phyloP scores from a whole-genome alignment of 2,797 vertebrate genomes.

The Tadarida brasiliensis region DNA sequence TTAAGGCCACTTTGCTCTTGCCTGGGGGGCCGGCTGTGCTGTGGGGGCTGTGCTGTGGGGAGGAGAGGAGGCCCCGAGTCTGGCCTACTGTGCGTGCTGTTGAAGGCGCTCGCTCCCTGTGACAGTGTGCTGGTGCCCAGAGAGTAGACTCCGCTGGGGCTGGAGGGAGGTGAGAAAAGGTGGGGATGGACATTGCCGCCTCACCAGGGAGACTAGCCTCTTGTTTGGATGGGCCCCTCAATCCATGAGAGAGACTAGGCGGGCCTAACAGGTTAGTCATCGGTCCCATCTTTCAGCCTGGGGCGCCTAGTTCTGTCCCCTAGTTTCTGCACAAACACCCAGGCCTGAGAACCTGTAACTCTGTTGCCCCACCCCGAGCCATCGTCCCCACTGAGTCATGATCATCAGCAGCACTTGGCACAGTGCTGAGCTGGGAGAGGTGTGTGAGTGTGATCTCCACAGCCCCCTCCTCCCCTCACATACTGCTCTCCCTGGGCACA shows the following conservation, averaged over 20 bases:
- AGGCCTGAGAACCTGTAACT: background rate
- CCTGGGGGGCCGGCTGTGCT: background rate
- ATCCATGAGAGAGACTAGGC: background rate
- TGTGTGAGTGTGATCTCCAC: no score
- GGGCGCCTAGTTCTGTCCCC: background rate
- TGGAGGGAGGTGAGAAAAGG: background rate
- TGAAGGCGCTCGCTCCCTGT: background rate
- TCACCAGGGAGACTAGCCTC: background rate
- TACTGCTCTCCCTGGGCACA: background rate
- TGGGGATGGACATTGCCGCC: background rate
- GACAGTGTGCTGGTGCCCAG: background rate
- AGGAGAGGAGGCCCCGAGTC: background rate
- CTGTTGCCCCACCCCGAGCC: background rate
- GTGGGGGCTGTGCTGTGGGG: constrained; percentile 20
- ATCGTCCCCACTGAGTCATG: background rate
- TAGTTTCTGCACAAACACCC: background rate
- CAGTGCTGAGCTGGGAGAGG: background rate
- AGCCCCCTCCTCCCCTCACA: background rate
- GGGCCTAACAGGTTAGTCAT: background rate
- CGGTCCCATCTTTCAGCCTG: background rate
- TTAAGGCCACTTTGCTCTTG: constrained; percentile 43
- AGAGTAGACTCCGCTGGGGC: background rate
- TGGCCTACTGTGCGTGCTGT: background rate
- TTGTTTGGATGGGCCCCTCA: background rate
- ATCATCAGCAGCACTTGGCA: background rate